Base-by-base conservation (phyloP, 1,140 invertebrate species). In the Ditylenchus dipsaci region DNA sequence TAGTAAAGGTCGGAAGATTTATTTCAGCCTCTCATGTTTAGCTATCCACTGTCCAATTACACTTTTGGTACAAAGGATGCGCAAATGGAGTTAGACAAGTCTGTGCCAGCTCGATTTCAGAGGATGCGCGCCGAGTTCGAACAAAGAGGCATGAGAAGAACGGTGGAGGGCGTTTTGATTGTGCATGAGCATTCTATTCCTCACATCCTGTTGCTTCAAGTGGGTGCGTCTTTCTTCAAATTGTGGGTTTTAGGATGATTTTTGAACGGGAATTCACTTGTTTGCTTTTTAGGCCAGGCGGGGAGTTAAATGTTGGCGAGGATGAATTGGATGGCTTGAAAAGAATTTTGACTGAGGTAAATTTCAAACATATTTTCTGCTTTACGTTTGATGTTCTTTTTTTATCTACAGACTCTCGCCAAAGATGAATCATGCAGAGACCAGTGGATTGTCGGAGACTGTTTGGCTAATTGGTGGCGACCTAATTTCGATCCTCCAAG, bases 401-500 rank as follows among this genome's bases (percentile, higher is more conserved):
- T 70, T 60, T 56, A 64, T 59, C 83, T 58, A 21, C 85, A 95
- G 89, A 97, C 93, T 11, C 86, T 98, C 57, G 95, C 95, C 29
- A 87, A 93, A 76, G 91, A 95, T 82, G 95, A 98, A 85, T 93
- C 93, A n/a, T 90, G 93, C n/a, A 90, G 91, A 70, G 92, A 95
- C 83, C 93, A 98, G 78, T 98, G 95, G 95, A 88, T 92, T 3
- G 90, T 98, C 73, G 95, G 98, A 86, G 95, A 99, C 83, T 93
- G 91, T 1, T 95, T 98, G 82, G 95, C 94, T 13, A 98, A 97
- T 84, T 99, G 96, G 96, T 99, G 95, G 94, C 86, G 96, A 77
- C 95, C 96, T 0, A 98, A 99, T 86, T 99, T 99, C 86, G 96
- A 99, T 86, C 95, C 95, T 43, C 94, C 96, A 38, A 93, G 96